These are phyloP conservation scores for Noctua janthina DNA, from an alignment of 2,888 invertebrate species.

Conservation along the genomic window DNA sequence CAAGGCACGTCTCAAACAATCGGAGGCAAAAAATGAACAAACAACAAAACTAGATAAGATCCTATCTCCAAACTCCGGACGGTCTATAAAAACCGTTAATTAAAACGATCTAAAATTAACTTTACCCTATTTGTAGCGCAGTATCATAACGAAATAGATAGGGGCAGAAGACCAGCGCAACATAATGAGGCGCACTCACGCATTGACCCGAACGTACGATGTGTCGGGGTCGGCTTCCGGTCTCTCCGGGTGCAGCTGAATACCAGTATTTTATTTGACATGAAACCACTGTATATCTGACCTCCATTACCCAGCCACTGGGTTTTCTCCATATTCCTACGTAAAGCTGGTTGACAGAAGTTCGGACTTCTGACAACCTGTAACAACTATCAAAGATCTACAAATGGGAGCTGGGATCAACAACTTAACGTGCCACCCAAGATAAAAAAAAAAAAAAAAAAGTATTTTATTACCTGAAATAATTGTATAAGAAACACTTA, in stretches of 20 bases:
- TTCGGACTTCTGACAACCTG: background rate
- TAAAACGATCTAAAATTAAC: conserved; percentile 59
- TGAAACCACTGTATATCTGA: background rate
- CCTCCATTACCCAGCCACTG: background rate
- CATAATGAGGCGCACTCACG: background rate
- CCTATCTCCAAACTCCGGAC: conserved; percentile 16
- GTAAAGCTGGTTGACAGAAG: background rate
- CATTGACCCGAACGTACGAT: background rate
- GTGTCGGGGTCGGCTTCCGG: background rate
- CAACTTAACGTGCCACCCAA: background rate
- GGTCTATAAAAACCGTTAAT: conserved; percentile 57
- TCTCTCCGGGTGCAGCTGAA: background rate
- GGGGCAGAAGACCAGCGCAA: conserved; percentile 16
- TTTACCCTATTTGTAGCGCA: conserved; percentile 44
- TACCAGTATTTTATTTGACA: background rate
- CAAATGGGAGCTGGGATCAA: background rate
- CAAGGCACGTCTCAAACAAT: conserved; percentile 32
- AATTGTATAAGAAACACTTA: too few relatives aligned
- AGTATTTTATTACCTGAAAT: too few relatives aligned
- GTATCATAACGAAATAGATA: background rate
- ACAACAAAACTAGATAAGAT: conserved; percentile 49
- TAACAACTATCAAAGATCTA: background rate
- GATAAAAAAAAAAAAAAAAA: too few relatives aligned
- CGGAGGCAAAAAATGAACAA: conserved; percentile 21
- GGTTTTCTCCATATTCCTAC: background rate